Percentiles rank a stretch among this genome's conserved stretches.
Evolutionary conservation across 2,113 vertebrate species (phyloP).

Genomic region (Lanius collurio): DNA sequence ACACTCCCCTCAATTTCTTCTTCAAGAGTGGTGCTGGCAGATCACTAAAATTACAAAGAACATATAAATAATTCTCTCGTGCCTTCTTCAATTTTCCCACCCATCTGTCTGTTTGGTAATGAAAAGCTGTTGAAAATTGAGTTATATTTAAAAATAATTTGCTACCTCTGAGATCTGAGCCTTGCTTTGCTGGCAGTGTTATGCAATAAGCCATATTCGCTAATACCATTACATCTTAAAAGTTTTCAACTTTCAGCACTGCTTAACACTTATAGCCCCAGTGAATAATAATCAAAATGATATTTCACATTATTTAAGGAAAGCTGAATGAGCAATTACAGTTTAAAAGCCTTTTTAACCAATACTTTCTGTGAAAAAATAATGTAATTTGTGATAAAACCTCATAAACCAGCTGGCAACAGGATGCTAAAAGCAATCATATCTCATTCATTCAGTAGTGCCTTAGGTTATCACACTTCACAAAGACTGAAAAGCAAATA

Average conservation of each 20-base stretch:
- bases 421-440: neutral
- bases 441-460: neutral
- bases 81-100: neutral
- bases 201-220: neutral
- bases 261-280: neutral
- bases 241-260: neutral
- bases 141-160: neutral
- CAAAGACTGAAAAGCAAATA: neutral
- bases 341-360: neutral
- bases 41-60: neutral
- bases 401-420: neutral
- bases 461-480: neutral
- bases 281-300: neutral
- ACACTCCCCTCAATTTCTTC: neutral
- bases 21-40: neutral
- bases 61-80: neutral
- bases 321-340: neutral
- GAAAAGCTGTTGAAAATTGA: conserved; percentile 8
- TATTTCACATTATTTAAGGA: conserved; percentile 4
- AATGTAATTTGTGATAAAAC: neutral
- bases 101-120: neutral
- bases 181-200: neutral
- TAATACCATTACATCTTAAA: neutral
- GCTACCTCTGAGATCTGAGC: neutral
- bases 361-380: neutral